Percentiles rank a stretch among this genome's conserved stretches.
phyloP scores from a whole-genome alignment of 2,888 invertebrate species.

The Xestoiulus laeticollis region DNA sequence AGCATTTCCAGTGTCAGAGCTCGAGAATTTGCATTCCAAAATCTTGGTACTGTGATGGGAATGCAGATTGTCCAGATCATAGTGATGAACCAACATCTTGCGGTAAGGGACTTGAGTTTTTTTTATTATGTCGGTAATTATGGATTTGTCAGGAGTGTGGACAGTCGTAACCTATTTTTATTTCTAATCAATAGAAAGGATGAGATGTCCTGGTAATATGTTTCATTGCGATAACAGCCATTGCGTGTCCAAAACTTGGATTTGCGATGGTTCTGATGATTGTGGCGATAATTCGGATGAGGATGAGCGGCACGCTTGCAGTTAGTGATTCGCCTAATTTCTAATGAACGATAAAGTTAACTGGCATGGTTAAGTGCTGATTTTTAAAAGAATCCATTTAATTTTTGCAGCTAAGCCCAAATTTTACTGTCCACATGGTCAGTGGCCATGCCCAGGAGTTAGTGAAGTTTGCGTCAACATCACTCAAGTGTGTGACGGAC shows the following conservation, averaged over 20 bases:
- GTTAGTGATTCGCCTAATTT: slow-evolving; percentile 60
- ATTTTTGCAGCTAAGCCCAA: slow-evolving; percentile 56
- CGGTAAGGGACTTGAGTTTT: slow-evolving; percentile 65
- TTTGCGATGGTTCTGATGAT: slow-evolving; percentile 93
- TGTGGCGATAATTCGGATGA: slow-evolving; percentile 93
- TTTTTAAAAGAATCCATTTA: not conserved
- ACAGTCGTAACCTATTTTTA: not conserved
- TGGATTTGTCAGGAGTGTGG: not conserved
- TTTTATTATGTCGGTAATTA: not conserved
- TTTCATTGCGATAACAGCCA: slow-evolving; percentile 75
- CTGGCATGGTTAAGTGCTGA: not conserved
- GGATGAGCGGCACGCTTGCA: slow-evolving; percentile 82
- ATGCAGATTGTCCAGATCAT: slow-evolving; percentile 87
- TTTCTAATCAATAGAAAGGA: slow-evolving; percentile 10
- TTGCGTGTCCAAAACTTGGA: slow-evolving; percentile 91
- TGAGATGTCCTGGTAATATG: slow-evolving; percentile 52
- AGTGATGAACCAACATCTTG: slow-evolving; percentile 89
- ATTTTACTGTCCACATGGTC: slow-evolving; percentile 63
- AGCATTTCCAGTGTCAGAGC: slow-evolving; percentile 87
- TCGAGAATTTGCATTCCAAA: slow-evolving; percentile 91
- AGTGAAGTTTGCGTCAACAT: slow-evolving; percentile 79
- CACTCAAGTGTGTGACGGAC: slow-evolving; percentile 87
- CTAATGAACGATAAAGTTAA: not conserved
- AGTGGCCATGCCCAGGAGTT: slow-evolving; percentile 86
- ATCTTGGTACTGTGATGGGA: slow-evolving; percentile 94